Percentiles rank a stretch among this genome's conserved stretches.
Conservation (phyloP, 2,888 invertebrate genomes). For the Tachina lurida region DNA sequence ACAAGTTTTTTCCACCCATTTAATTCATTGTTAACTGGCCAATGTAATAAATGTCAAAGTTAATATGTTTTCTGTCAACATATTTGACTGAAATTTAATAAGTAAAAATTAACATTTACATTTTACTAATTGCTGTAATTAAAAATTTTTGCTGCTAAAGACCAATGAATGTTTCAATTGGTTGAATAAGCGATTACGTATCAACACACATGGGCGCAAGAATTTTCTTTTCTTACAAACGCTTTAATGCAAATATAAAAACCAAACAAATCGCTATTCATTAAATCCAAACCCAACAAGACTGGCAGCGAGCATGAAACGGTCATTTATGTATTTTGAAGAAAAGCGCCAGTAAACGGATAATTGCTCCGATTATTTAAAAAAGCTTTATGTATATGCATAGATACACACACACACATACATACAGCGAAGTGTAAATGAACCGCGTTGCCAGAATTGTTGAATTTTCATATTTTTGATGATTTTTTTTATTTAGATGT, state of each 20-base stretch:
- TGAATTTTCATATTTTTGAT: no score
- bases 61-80: constrained; percentile 52
- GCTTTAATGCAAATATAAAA: neutral
- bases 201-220: neutral
- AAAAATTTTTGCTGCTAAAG: constrained; percentile 1
- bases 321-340: no score
- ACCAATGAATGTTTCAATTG: neutral
- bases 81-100: constrained; percentile 30
- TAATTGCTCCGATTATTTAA: no score
- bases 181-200: neutral
- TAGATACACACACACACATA: no score
- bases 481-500: no score
- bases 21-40: constrained; percentile 7
- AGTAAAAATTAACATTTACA: constrained; percentile 39
- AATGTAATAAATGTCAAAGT: constrained; percentile 43
- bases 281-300: no score
- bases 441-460: no score
- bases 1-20: constrained; percentile 5
- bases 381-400: no score
- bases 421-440: no score
- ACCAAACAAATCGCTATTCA: neutral
- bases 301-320: no score
- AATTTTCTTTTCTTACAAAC: neutral
- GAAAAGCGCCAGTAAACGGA: no score
- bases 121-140: constrained; percentile 47